A percentile compares a stretch with the other conserved stretches of the same genome.
Evolutionary conservation across 2,113 vertebrate species (phyloP).

Genomic region (Barbus barbus): DNA sequence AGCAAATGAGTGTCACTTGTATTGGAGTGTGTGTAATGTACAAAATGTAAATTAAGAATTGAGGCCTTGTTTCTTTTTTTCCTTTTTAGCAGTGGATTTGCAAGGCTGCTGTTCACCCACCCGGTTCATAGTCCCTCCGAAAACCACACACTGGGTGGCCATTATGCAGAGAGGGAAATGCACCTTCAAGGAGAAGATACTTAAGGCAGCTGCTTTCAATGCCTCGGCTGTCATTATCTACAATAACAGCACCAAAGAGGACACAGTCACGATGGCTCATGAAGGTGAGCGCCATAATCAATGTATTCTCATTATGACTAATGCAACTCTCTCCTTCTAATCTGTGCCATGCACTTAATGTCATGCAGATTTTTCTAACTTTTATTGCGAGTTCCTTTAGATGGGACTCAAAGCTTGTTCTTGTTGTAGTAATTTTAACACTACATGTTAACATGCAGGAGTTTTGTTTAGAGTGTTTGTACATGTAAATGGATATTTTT

Average conservation of each 20-base stretch:
- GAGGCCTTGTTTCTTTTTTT: neutral
- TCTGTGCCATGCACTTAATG: neutral
- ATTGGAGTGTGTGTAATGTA: neutral
- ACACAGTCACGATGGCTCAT: conserved; percentile 95
- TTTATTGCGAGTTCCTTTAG: neutral
- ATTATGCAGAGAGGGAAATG: conserved; percentile 95
- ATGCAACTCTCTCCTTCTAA: neutral
- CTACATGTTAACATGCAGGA: neutral
- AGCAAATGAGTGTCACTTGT: neutral
- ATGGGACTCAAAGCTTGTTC: neutral
- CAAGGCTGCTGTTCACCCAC: conserved; percentile 91
- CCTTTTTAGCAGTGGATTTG: conserved; percentile 83
- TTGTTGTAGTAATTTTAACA: neutral
- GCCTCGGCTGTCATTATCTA: conserved; percentile 95
- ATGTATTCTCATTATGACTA: neutral
- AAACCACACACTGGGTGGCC: conserved; percentile 92
- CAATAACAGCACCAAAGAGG: conserved; percentile 90
- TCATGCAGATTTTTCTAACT: neutral
- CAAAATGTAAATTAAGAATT: neutral
- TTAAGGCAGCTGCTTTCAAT: conserved; percentile 88
- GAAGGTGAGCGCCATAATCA: conserved; percentile 79
- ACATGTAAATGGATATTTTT: neutral
- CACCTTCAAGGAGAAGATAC: conserved; percentile 96
- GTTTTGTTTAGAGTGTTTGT: neutral
- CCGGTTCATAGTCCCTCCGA: conserved; percentile 87